phyloP scores from a whole-genome alignment of 2,797 vertebrate species.

The Myripristis murdjan region DNA sequence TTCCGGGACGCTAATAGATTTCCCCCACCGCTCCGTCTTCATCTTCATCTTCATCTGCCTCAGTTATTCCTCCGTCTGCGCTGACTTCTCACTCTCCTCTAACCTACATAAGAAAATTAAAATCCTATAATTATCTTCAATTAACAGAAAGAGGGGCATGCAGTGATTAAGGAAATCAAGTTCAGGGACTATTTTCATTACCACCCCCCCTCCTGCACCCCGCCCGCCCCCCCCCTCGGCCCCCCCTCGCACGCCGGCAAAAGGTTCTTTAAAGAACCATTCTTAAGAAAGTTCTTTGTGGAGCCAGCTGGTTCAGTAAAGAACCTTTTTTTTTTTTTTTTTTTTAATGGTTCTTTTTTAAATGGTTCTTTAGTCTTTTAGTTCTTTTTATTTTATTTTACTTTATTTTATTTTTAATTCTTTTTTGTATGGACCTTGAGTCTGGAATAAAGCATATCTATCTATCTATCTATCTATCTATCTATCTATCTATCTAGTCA shows the following conservation, averaged over 20 bases:
- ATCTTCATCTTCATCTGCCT: slow-evolving; percentile 78
- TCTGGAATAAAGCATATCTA: too few relatives aligned
- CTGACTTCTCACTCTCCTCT: slow-evolving; percentile 83
- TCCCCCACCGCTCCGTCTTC: too few relatives aligned
- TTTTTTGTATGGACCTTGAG: too few relatives aligned
- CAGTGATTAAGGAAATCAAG: slow-evolving; percentile 90
- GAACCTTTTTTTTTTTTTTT: too few relatives aligned
- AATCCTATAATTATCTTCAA: slow-evolving; percentile 91
- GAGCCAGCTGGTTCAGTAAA: too few relatives aligned
- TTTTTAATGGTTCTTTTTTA: slow-evolving; percentile 86
- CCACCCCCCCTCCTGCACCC: slow-evolving; percentile 39
- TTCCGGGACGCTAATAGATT: slow-evolving; percentile 28
- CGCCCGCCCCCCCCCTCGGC: neutral
- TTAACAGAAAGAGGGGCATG: slow-evolving; percentile 87
- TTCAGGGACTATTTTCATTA: slow-evolving; percentile 87
- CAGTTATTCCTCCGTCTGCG: slow-evolving; percentile 65
- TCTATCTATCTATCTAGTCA: too few relatives aligned
- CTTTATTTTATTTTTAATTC: too few relatives aligned
- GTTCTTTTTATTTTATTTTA: slow-evolving; percentile 66
- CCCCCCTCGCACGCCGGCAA: slow-evolving; percentile 16
- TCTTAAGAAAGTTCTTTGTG: too few relatives aligned
- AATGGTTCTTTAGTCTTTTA: too few relatives aligned
- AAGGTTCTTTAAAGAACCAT: too few relatives aligned
- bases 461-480: too few relatives aligned
- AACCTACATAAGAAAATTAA: slow-evolving; percentile 91